A percentile compares a stretch with the other conserved stretches of the same genome.
Conservation (phyloP, 1,140 invertebrate genomes). For the Drosophila parvula region DNA sequence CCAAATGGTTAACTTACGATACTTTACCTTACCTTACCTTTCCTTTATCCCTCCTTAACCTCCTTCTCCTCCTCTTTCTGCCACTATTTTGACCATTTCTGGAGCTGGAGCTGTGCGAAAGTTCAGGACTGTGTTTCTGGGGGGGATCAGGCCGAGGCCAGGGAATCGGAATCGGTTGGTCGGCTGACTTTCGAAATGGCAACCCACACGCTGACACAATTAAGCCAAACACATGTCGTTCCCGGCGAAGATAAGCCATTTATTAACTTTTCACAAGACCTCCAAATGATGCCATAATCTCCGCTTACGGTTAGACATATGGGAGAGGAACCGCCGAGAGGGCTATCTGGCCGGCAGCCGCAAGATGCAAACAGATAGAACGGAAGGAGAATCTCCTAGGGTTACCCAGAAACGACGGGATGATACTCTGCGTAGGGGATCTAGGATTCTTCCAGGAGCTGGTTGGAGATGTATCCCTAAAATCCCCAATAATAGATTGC, state of each 20-base stretch:
- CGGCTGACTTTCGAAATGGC: conserved; percentile 67
- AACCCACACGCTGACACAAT: conserved; percentile 81
- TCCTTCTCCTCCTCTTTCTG: background rate
- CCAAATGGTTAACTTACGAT: conserved; percentile 47
- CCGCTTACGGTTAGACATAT: conserved; percentile 77
- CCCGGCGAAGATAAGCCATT: conserved; percentile 73
- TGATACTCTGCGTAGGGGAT: conserved; percentile 36
- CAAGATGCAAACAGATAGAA: conserved; percentile 69
- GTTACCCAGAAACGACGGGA: background rate
- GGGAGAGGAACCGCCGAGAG: conserved; percentile 51
- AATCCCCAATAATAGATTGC: background rate
- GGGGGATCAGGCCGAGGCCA: background rate
- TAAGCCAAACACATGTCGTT: conserved; percentile 80
- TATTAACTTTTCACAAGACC: conserved; percentile 80
- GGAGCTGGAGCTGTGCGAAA: conserved; percentile 64
- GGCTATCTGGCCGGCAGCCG: conserved; percentile 42
- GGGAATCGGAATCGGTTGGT: conserved; percentile 9
- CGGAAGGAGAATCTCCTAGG: conserved; percentile 18
- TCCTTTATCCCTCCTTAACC: background rate
- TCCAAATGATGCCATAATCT: conserved; percentile 81
- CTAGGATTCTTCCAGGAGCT: background rate
- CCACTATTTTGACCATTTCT: conserved; percentile 72
- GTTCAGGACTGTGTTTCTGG: conserved; percentile 49
- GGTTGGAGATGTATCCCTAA: background rate
- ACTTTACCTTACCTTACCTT: conserved; percentile 2